Base-by-base conservation (phyloP, 1,140 invertebrate species). In the Apis mellifera region DNA sequence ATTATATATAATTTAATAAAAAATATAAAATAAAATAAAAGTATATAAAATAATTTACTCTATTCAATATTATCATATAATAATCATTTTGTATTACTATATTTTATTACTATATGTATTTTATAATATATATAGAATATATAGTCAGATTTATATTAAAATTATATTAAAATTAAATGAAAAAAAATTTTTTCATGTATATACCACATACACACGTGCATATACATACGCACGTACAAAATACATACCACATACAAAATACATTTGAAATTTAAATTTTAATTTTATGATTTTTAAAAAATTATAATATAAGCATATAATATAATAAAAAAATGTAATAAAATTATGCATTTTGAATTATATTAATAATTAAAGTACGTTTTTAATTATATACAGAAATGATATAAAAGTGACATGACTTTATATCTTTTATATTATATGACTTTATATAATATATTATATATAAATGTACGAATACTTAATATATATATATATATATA, bases 301-400 rank as follows among this genome's bases (percentile, higher is more conserved):
- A 13, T 77, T 77, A n/a, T n/a, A n/a, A n/a, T n/a, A n/a, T n/a
- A 66, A 82, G 59, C 74, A 70, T 68, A 76, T 73, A 85, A 54
- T 71, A 77, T 77, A 69, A 50, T 74, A 78, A 78, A 76, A 76
- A 78, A 85, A 54, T 71, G 73, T 77, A 69, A 50, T 74, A 78
- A 78, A 76, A 50, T 57, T 32, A 73, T 78, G 23, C 68, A 73
- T 32, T 23, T 72, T 26, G 48, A 77, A 77, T 62, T 66, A 81
- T 52, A 32, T 42, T 42, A 42, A 42, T 42, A n/a, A n/a, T n/a
- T n/a, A 64, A 70, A 59, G 54, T 42, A 26, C 55, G 9, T 17
- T 23, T 42, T 64, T 76, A 59, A 54, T 78, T 72, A 72, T 83
- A 69, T 78, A 83, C 68, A 83, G 72, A 83, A 78, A 72, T 78